phyloP scores from a whole-genome alignment of 2,113 vertebrate species.

The Muscicapa adusta region DNA sequence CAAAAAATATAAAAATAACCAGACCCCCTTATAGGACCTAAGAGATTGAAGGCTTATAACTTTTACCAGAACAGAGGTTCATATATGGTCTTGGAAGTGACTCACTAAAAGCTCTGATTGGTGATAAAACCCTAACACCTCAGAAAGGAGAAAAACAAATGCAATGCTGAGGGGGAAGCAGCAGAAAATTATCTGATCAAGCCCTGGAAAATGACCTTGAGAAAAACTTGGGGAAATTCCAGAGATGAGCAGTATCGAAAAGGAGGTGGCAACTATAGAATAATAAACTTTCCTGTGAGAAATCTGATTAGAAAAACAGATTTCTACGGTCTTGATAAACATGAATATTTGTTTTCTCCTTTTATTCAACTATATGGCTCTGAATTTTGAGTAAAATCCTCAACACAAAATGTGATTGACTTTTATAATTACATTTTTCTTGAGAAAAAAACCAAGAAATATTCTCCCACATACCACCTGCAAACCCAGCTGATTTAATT shows the following conservation, averaged over 20 bases:
- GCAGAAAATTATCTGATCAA: neutral
- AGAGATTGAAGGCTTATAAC: neutral
- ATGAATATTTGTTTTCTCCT: neutral
- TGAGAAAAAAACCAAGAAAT: neutral
- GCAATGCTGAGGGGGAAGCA: neutral
- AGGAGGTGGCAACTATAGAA: neutral
- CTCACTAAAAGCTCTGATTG: neutral
- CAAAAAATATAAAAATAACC: neutral
- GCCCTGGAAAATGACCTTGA: conserved; percentile 1
- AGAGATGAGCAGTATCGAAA: neutral
- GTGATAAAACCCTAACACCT: neutral
- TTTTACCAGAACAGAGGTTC: neutral
- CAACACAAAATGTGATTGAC: neutral
- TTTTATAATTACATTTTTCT: neutral
- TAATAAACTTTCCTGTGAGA: neutral
- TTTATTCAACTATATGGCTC: neutral
- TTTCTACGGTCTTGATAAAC: neutral
- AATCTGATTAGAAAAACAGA: neutral
- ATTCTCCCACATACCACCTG: neutral
- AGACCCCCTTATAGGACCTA: neutral
- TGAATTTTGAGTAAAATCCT: neutral
- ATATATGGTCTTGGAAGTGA: neutral
- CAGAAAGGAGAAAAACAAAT: neutral
- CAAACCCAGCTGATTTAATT: conserved; percentile 2
- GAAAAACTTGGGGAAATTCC: neutral